Evolutionary conservation across 2,888 invertebrate species (phyloP).

Genomic region (Blastobasis lacticolella): DNA sequence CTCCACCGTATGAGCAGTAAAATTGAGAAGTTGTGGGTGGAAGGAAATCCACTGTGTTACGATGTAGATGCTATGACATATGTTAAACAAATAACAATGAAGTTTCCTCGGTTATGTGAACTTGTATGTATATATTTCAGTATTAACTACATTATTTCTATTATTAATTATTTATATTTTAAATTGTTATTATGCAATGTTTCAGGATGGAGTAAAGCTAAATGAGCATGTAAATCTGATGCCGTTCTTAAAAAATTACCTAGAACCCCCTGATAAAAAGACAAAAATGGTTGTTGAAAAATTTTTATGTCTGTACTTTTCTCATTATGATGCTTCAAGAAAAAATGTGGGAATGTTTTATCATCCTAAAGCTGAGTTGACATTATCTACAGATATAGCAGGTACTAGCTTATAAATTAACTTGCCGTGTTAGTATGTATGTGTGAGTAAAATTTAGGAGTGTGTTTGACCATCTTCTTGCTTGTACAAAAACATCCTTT

Average conservation of each 20-base stretch:
- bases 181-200: not conserved
- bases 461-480: not conserved
- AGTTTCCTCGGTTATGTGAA: constrained; percentile 54
- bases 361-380: constrained; percentile 22
- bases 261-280: constrained; percentile 29
- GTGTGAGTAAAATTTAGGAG: not conserved
- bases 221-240: constrained; percentile 39
- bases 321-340: constrained; percentile 37
- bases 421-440: not conserved
- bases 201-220: constrained; percentile 53
- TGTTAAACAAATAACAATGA: constrained; percentile 42
- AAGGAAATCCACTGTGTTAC: constrained; percentile 61
- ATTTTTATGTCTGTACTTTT: constrained; percentile 49
- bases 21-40: constrained; percentile 59
- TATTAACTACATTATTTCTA: not conserved
- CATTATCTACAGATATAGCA: constrained; percentile 26
- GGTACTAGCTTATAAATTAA: constrained; percentile 19
- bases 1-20: constrained; percentile 52
- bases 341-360: constrained; percentile 39
- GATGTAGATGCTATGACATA: constrained; percentile 38
- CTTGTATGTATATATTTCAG: constrained; percentile 33
- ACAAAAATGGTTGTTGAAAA: constrained; percentile 50
- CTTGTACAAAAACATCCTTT: not conserved
- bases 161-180: not conserved
- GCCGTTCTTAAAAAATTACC: constrained; percentile 45